Conservation (phyloP, 1,140 invertebrate genomes). For the Scaptomyza graminum region DNA sequence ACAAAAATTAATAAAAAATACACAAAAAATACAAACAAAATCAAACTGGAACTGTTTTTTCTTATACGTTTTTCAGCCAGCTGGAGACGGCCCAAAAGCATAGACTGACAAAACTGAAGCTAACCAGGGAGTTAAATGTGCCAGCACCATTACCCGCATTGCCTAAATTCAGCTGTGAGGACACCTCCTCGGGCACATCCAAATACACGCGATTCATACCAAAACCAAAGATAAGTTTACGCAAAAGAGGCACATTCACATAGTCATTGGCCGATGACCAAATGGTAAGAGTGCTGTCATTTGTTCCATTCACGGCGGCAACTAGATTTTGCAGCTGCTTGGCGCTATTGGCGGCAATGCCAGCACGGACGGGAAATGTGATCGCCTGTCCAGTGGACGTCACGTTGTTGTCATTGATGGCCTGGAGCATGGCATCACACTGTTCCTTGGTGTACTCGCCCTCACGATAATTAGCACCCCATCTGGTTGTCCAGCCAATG, state of each 20-base stretch:
- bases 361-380: slow-evolving; percentile 93
- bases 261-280: slow-evolving; percentile 88
- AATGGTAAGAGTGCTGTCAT: slow-evolving; percentile 87
- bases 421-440: slow-evolving; percentile 89
- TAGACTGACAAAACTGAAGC: slow-evolving; percentile 64
- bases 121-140: slow-evolving; percentile 62
- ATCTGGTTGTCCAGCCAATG: slow-evolving; percentile 94
- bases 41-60: slow-evolving; percentile 10
- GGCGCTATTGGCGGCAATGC: slow-evolving; percentile 88
- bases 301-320: slow-evolving; percentile 58
- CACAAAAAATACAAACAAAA: slow-evolving; percentile 10
- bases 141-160: slow-evolving; percentile 42
- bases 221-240: slow-evolving; percentile 86
- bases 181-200: slow-evolving; percentile 87
- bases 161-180: slow-evolving; percentile 84
- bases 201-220: slow-evolving; percentile 88
- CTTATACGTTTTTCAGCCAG: slow-evolving; percentile 47
- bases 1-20: slow-evolving; percentile 16
- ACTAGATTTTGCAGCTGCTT: slow-evolving; percentile 85
- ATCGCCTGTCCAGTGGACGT: slow-evolving; percentile 86
- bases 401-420: slow-evolving; percentile 69
- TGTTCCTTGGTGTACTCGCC: slow-evolving; percentile 88
- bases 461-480: slow-evolving; percentile 84
- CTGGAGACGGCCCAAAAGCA: slow-evolving; percentile 68
- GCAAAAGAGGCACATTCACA: slow-evolving; percentile 86